Evolutionary conservation across 2,113 vertebrate species (phyloP), one percentile per base, ranked within the genome.

Genomic region (Cottus gobio): DNA sequence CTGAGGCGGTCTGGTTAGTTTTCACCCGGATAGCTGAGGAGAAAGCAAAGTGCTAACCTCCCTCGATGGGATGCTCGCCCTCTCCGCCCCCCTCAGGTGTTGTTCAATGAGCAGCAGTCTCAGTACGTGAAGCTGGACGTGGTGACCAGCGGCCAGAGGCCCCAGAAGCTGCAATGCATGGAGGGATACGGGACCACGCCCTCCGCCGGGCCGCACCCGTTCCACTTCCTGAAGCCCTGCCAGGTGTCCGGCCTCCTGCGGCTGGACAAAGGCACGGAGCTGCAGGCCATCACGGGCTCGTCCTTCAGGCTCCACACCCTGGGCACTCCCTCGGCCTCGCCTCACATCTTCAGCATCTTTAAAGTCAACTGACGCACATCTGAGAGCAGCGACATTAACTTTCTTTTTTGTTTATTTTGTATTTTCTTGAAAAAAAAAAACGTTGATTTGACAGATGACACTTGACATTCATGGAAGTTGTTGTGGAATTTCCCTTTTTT

Each of bases 91-190:
- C 61, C 71, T 57, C 85, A 98, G 97, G 97, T 97, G 76, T 90
- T 97, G 88, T 98, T 97, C 91, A 96, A 96, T 0, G 97, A 98
- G 88, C 95, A 95, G 80, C 93, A 96, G 92, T 96, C 95, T 9
- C 95, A 95, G 90, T 97, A 97, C 36, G 95, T 97, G 91, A 98
- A 98, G 94, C 93, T 98, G 90, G 96, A 97, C 13, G 92, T 98
- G 85, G 94, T 96, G 85, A 93, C 96, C 22, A 67, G 24, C 0
- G 89, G 89, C 12, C 91, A 90, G 74, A 91, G 90, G 76, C 87
- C 96, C 73, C 93, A 96, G 87, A 95, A 94, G 85, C 91, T 97
- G 86, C 95, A 96, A 83, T 97, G 97, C 90, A 92, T 97, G 76
- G 96, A 98, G 85, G 96, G 97, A 20, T 96, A 97, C 60, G 96